Conservation (phyloP, 2,113 vertebrate species). For the Acrocephalus kingi region DNA sequence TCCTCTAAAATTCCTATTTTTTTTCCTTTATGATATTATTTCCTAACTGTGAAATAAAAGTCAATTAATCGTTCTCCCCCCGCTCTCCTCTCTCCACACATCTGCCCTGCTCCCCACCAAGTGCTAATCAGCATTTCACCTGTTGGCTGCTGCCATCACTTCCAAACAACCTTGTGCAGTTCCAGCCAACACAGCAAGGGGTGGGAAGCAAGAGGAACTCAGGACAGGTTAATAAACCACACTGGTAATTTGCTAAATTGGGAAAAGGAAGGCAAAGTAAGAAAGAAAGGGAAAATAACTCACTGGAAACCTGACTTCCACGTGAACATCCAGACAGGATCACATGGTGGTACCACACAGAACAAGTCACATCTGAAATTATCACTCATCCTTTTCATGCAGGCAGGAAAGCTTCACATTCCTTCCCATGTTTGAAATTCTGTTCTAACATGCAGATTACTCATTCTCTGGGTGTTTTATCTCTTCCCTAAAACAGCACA, state of each 20-base stretch:
- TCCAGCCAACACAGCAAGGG: background rate
- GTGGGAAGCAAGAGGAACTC: background rate
- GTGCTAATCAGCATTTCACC: background rate
- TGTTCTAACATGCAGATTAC: background rate
- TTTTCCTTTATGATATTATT: background rate
- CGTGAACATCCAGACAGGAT: background rate
- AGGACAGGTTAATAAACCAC: background rate
- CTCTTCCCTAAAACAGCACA: background rate
- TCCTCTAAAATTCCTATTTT: background rate
- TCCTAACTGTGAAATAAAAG: background rate
- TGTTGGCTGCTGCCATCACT: background rate
- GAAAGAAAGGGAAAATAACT: background rate
- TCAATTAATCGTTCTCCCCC: background rate
- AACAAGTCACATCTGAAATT: background rate
- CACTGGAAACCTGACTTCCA: background rate
- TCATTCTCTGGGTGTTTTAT: background rate
- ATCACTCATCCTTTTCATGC: background rate
- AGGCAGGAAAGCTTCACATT: background rate
- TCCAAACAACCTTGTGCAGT: background rate
- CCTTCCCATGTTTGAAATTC: background rate
- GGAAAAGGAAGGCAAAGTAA: background rate
- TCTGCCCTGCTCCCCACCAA: background rate
- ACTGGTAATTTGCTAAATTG: background rate
- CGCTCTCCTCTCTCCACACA: background rate
- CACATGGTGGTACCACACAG: background rate